phyloP scores from a whole-genome alignment of 2,797 vertebrate species.

The Numenius phaeopus region DNA sequence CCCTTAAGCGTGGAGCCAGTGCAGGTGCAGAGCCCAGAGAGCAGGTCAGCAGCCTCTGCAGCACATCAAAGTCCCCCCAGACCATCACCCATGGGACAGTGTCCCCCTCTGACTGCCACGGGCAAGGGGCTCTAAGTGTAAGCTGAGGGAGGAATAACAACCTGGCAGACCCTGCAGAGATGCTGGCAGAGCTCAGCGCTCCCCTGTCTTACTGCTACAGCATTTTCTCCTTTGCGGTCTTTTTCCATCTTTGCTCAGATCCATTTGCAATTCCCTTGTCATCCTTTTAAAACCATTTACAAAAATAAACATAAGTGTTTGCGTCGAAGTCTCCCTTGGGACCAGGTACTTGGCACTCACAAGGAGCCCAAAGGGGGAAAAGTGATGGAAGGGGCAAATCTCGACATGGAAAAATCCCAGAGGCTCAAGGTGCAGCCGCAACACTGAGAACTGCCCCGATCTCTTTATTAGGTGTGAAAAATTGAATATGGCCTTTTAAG shows the following conservation, averaged over 20 bases:
- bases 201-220: not conserved
- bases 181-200: not conserved
- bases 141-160: not conserved
- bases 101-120: accelerated
- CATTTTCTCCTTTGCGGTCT: not conserved
- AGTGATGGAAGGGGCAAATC: not conserved
- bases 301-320: not conserved
- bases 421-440: not conserved
- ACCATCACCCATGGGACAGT: not conserved
- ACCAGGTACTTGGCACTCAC: not conserved
- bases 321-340: not conserved
- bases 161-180: not conserved
- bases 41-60: not conserved
- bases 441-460: not conserved
- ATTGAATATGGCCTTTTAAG: not conserved
- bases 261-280: not conserved
- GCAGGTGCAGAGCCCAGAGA: not conserved
- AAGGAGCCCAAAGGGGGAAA: not conserved
- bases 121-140: not conserved
- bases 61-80: not conserved
- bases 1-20: not conserved
- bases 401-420: not conserved
- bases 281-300: not conserved
- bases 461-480: not conserved
- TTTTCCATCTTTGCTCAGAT: not conserved